Evolutionary conservation across 2,888 invertebrate genomes (phyloP), one percentile per base, ranked within the genome.

Genomic region (Eilema griseolum): DNA sequence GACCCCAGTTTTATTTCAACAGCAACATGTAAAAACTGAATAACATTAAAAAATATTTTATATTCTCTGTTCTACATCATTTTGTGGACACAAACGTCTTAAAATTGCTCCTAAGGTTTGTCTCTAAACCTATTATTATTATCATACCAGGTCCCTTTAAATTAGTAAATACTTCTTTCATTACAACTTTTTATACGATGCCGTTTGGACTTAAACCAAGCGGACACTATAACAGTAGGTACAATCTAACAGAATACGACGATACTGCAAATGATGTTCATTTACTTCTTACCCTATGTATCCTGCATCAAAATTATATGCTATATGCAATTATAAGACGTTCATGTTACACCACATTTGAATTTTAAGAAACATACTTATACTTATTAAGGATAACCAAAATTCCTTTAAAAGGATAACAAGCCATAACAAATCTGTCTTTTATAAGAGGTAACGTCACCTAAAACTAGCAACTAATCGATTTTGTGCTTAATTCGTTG

Each of bases 391-490:
- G 80, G 86, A 85, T 88, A 85, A 95, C 92, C 86, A 83, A 84
- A 93, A 93, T 66, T 94, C 95, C 94, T 94, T 94, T 88, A 78
- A 78, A 93, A 95, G 95, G 94, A 95, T 94, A 95, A 95, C 94
- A 94, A 93, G 93, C 94, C 80, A 89, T 89, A 90, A 92, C 89
- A 91, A 88, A 90, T 90, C 78, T 94, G 92, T 93, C 91, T 93
- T 93, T 93, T 90, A 86, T 88, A 82, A 88, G 92, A 93, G 93
- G 91, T 93, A 90, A 87, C 83, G 80, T 85, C 78, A 86, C 85
- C 87, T 90, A 90, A 86, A 72, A 83, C 89, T 93, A 92, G 90
- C 90, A 90, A 88, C 88, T 90, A 89, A 89, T 87, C 83, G 71
- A 83, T 76, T 76, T 77, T 86, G 91, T 90, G 92, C 91, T 85